Evolutionary conservation across 2,888 invertebrate species (phyloP), one percentile per base, ranked within the genome.

Genomic region (Eilema sororculum): DNA sequence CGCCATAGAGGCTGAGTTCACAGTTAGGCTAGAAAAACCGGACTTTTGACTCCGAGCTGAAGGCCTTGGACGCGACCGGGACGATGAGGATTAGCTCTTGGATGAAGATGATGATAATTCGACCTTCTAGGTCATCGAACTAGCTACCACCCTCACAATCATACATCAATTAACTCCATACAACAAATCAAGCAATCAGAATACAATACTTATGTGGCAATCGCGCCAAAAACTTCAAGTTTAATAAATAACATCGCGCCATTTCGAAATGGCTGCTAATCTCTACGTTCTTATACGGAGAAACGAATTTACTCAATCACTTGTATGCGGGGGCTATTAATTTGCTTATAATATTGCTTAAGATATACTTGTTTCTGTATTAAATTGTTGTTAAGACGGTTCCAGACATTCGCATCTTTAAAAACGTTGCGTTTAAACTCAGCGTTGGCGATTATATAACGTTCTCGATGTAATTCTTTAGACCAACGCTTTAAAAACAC

Each of bases 241-340:
- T 12, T 52, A 33, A 59, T 67, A 64, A 67, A 65, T 72, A 30
- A 24, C n/a, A 63, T 33, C 37, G 3, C 13, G 12, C 25, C 28
- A 65, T 72, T 72, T 56, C 62, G 22, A 65, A 57, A 67, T 64
- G 67, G 52, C n/a, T 13, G 28, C 22, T 6, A 24, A 74, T 72
- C 67, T 79, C 67, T 70, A 61, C 71, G 30, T 60, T 68, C 80
- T 76, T 25, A 60, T 72, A 80, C 59, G 78, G 80, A 9, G 57
- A 52, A 30, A 67, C 74, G 24, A 1, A 65, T 75, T 81, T 79
- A 33, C 77, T 28, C 69, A 80, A 81, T 77, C 73, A 74, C 74
- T 71, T 65, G 71, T 68, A 56, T 80, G 66, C 41, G 74, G 68
- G 59, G 16, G 62, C 67, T 61, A 76, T 77, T 81, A 74, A 76